These are phyloP conservation scores for Cephus pygmeus DNA, from an alignment of 2,888 invertebrate genomes.

Conservation along the genomic window DNA sequence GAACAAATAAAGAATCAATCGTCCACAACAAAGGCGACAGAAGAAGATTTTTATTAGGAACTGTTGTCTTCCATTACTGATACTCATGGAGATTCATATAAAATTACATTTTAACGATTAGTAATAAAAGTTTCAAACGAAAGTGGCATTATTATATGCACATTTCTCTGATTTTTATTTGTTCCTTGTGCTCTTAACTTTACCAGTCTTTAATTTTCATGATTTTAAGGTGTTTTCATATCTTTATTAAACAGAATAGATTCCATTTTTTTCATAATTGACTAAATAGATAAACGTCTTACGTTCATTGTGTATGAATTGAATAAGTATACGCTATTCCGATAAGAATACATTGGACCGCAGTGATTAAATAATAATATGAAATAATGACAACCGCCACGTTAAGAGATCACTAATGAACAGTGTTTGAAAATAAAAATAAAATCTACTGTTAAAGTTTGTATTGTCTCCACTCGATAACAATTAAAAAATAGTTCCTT, in stretches of 20 bases:
- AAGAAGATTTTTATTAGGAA: constrained; percentile 74
- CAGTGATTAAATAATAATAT: neutral
- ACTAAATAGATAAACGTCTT: neutral
- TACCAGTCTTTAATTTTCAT: neutral
- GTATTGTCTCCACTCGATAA: neutral
- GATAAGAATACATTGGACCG: neutral
- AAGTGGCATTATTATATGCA: neutral
- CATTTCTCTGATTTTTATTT: neutral
- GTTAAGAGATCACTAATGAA: no score
- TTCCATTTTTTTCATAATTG: neutral
- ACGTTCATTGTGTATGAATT: neutral
- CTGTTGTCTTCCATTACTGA: neutral
- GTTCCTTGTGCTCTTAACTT: neutral
- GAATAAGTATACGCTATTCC: neutral
- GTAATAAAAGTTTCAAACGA: neutral
- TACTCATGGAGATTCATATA: neutral
- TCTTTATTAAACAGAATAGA: neutral
- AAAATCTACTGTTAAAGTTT: no score
- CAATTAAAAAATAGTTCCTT: neutral
- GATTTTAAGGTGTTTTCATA: neutral
- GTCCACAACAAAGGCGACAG: constrained; percentile 57
- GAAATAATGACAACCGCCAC: neutral
- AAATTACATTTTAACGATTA: neutral
- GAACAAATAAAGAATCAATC: constrained; percentile 86
- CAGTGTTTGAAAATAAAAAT: no score